Evolutionary conservation across 2,888 invertebrate genomes (phyloP).

Genomic region (Apodemia arnacis): DNA sequence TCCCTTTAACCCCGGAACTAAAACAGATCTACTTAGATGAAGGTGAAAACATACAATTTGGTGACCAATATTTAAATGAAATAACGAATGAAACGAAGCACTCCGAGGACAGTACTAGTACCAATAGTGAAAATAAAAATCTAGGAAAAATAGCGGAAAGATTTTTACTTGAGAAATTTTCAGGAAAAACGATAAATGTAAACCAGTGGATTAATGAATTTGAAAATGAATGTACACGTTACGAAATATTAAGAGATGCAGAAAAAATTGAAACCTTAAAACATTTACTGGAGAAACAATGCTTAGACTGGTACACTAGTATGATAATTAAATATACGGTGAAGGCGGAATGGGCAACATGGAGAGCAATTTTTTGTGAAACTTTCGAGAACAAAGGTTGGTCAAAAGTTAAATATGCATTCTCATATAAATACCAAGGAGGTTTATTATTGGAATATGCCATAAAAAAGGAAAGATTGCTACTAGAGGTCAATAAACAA

Average conservation of each 20-base stretch:
- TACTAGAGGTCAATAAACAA: conserved; percentile 58
- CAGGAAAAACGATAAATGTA: conserved; percentile 39
- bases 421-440: conserved; percentile 37
- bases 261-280: conserved; percentile 57
- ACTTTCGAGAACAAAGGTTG: conserved; percentile 60
- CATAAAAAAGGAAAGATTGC: conserved; percentile 68
- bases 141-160: conserved; percentile 8
- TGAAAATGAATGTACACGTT: conserved; percentile 61
- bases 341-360: conserved; percentile 41
- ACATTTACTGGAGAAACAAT: conserved; percentile 33
- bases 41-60: conserved; percentile 50
- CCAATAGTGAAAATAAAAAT: background rate
- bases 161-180: conserved; percentile 44
- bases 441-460: conserved; percentile 72
- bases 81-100: conserved; percentile 15
- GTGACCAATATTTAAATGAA: conserved; percentile 41
- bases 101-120: background rate
- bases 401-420: conserved; percentile 64
- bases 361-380: conserved; percentile 50
- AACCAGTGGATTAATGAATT: conserved; percentile 56
- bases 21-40: conserved; percentile 47
- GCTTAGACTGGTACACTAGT: conserved; percentile 51
- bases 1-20: conserved; percentile 25
- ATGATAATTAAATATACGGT: conserved; percentile 55
- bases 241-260: conserved; percentile 41